These are phyloP conservation scores for crab-eating macaque (Macaca fascicularis) DNA, from an alignment of 2,113 vertebrate species.

Conservation along the genomic window DNA sequence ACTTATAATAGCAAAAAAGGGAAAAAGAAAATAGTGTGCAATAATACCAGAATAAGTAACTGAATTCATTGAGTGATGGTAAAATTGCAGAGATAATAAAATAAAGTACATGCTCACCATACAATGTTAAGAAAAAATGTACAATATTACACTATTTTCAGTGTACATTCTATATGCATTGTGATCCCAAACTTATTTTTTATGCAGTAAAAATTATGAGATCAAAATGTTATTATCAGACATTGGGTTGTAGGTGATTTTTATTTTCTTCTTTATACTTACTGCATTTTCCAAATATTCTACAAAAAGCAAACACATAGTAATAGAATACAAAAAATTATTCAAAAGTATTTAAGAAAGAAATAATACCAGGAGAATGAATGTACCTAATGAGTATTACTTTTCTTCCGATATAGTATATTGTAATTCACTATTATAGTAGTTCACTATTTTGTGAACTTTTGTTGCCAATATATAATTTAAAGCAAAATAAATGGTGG, in stretches of 20 bases:
- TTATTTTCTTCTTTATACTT: background rate
- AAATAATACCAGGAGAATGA: background rate
- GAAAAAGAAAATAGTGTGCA: background rate
- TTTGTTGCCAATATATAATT: background rate
- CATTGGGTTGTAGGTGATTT: background rate
- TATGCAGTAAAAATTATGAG: background rate
- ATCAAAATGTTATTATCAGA: background rate
- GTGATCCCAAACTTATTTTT: background rate
- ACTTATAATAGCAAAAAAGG: background rate
- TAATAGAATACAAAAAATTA: background rate
- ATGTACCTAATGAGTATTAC: background rate
- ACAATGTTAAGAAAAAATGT: background rate
- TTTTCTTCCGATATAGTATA: background rate
- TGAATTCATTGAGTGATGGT: background rate
- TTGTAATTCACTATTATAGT: too few relatives aligned
- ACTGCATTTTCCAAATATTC: background rate
- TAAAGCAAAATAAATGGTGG: conserved; percentile 1
- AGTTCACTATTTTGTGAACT: background rate
- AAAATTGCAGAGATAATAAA: background rate
- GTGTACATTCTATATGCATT: background rate
- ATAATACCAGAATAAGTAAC: background rate
- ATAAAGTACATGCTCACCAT: background rate
- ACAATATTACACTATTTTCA: background rate
- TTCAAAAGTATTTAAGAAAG: background rate
- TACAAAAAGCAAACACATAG: background rate